Evolutionary conservation across 2,797 vertebrate genomes (phyloP).

Genomic region (Clarias fuscus): DNA sequence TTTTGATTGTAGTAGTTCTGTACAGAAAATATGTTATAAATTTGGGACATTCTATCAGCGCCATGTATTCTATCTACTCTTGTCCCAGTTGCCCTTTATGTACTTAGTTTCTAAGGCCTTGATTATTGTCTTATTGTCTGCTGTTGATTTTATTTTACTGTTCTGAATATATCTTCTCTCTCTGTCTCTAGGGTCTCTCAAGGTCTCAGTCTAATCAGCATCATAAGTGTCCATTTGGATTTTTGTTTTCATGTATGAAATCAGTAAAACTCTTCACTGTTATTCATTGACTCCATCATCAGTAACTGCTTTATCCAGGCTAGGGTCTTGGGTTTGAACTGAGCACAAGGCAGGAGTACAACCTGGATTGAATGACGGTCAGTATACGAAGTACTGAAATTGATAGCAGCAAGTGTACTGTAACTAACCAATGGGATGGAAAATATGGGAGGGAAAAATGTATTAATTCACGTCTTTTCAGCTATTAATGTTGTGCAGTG

Average conservation of each 20-base stretch:
- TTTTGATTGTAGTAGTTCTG: not conserved
- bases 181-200: not conserved
- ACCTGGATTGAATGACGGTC: not conserved
- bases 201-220: not conserved
- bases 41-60: not conserved
- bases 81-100: not conserved
- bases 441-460: not conserved
- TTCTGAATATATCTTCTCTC: not conserved
- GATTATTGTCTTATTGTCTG: not conserved
- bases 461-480: not conserved
- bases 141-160: not conserved
- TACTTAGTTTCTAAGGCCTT: not conserved
- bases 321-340: not conserved
- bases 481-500: not conserved
- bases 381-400: not conserved
- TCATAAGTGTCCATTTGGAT: not conserved
- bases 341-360: not conserved
- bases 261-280: not conserved
- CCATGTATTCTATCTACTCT: not conserved
- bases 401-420: not conserved
- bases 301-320: not conserved
- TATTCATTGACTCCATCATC: not conserved
- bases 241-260: not conserved
- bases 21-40: not conserved
- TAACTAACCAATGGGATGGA: not conserved